These are phyloP conservation scores for Diploptera punctata DNA, from an alignment of 2,888 invertebrate species.

Conservation along the genomic window DNA sequence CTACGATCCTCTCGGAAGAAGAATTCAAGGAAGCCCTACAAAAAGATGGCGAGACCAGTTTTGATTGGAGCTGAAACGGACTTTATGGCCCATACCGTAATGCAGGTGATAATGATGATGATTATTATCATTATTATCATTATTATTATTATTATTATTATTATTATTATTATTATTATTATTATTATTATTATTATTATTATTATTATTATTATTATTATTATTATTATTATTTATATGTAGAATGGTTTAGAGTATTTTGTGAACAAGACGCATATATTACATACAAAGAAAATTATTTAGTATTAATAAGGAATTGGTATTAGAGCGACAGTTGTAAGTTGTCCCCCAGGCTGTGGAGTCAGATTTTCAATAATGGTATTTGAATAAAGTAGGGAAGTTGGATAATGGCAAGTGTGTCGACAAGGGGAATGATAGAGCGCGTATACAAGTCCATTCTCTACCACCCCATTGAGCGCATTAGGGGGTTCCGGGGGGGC, in stretches of 20 bases:
- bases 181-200: constrained; percentile 8
- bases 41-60: too few relatives aligned
- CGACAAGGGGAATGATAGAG: not conserved
- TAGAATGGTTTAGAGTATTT: too few relatives aligned
- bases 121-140: too few relatives aligned
- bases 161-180: constrained; percentile 8
- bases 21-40: too few relatives aligned
- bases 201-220: constrained; percentile 3
- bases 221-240: not conserved
- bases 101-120: too few relatives aligned
- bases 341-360: not conserved
- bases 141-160: not conserved
- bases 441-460: constrained; percentile 20
- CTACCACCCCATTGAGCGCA: constrained; percentile 35
- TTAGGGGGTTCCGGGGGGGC: constrained; percentile 26
- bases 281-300: too few relatives aligned
- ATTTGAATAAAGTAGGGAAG: constrained; percentile 29
- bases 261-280: too few relatives aligned
- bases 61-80: too few relatives aligned
- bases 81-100: too few relatives aligned
- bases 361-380: constrained; percentile 30
- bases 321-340: too few relatives aligned
- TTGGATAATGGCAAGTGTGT: constrained; percentile 28
- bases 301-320: too few relatives aligned
- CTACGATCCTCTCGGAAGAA: too few relatives aligned